A percentile compares a stretch with the other conserved stretches of the same genome.
These are phyloP conservation scores for Phrynosoma platyrhinos DNA, from an alignment of 2,113 vertebrate genomes.

Conservation along the genomic window DNA sequence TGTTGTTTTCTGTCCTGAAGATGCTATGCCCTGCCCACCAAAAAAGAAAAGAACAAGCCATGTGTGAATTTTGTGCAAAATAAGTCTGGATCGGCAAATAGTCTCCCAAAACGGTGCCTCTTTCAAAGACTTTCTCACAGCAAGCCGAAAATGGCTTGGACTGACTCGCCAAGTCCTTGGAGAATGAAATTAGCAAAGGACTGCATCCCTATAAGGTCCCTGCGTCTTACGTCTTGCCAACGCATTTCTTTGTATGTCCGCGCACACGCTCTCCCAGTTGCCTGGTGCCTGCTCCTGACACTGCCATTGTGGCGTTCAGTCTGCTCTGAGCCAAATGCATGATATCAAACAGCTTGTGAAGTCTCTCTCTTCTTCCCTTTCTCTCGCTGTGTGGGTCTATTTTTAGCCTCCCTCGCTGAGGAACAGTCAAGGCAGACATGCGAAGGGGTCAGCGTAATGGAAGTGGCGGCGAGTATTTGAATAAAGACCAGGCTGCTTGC, in stretches of 20 bases:
- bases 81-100: too few relatives aligned
- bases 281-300: background rate
- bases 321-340: conserved; percentile 33
- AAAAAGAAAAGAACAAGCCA: too few relatives aligned
- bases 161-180: too few relatives aligned
- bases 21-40: too few relatives aligned
- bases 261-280: conserved; percentile 31
- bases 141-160: too few relatives aligned
- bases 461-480: conserved; percentile 52
- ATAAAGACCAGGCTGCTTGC: conserved; percentile 47
- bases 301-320: conserved; percentile 37
- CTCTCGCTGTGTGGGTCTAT: conserved; percentile 8
- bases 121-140: too few relatives aligned
- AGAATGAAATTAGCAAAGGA: too few relatives aligned
- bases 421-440: conserved; percentile 30
- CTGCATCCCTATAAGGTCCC: background rate
- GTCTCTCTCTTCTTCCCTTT: background rate
- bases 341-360: conserved; percentile 33
- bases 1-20: too few relatives aligned
- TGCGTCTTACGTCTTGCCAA: too few relatives aligned
- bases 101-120: too few relatives aligned
- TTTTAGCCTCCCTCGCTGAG: conserved; percentile 37
- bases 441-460: conserved; percentile 20
- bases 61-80: too few relatives aligned
- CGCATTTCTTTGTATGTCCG: background rate